phyloP scores from a whole-genome alignment of 2,888 invertebrate species.

The Andrena bicolor region DNA sequence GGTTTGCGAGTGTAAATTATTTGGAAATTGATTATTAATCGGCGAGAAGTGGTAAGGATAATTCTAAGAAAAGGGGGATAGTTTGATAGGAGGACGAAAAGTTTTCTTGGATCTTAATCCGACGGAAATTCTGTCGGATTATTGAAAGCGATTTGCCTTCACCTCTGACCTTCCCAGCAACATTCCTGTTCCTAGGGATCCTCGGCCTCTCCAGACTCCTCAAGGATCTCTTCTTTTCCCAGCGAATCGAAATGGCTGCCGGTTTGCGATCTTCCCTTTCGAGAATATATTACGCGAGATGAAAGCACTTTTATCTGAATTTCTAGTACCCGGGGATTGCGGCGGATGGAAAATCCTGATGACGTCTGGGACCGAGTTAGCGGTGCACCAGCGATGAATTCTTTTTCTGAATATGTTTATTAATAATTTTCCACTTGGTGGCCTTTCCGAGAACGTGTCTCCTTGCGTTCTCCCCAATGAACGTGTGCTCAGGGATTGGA shows the following conservation, averaged over 20 bases:
- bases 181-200: slow-evolving; percentile 54
- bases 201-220: slow-evolving; percentile 23
- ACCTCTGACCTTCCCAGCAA: slow-evolving; percentile 58
- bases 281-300: slow-evolving; percentile 58
- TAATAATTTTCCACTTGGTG: slow-evolving; percentile 42
- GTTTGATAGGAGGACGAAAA: slow-evolving; percentile 5
- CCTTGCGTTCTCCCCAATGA: background rate
- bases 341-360: slow-evolving; percentile 39
- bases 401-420: slow-evolving; percentile 48
- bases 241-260: slow-evolving; percentile 52
- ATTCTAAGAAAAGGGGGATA: slow-evolving; percentile 23
- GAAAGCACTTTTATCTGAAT: slow-evolving; percentile 65
- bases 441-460: background rate
- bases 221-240: slow-evolving; percentile 47
- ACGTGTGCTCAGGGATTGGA: background rate
- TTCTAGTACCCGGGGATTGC: slow-evolving; percentile 29
- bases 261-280: slow-evolving; percentile 28
- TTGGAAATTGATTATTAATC: background rate
- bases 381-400: slow-evolving; percentile 9
- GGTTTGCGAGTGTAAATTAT: background rate
- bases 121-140: slow-evolving; percentile 49
- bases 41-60: background rate
- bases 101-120: slow-evolving; percentile 45
- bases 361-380: slow-evolving; percentile 43
- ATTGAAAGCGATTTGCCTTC: slow-evolving; percentile 64